Conservation (phyloP, 2,113 vertebrate species). For the Pteruthius melanotis region DNA sequence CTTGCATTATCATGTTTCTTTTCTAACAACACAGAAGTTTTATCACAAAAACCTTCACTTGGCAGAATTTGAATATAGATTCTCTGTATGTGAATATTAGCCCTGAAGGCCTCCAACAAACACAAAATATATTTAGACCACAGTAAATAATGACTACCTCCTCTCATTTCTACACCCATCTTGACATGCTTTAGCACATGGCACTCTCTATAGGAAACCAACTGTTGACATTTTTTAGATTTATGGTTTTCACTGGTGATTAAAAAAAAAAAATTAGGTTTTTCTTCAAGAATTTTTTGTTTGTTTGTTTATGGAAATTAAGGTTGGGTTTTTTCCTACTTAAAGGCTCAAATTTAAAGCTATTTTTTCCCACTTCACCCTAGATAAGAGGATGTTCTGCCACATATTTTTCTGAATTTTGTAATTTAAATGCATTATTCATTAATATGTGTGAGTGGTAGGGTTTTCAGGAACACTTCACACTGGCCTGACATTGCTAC, state of each 20-base stretch:
- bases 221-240: not conserved
- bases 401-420: not conserved
- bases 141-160: not conserved
- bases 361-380: not conserved
- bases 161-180: not conserved
- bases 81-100: not conserved
- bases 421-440: not conserved
- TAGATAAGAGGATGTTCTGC: not conserved
- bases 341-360: not conserved
- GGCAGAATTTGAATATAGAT: not conserved
- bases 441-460: not conserved
- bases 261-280: not conserved
- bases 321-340: not conserved
- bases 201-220: not conserved
- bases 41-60: not conserved
- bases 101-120: not conserved
- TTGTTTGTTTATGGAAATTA: not conserved
- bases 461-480: not conserved
- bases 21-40: not conserved
- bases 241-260: not conserved
- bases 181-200: not conserved
- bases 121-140: not conserved
- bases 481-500: not conserved
- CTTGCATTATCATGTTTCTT: not conserved
- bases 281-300: not conserved